Base-by-base conservation (phyloP, 2,113 vertebrate genomes). In the Vulpes ferrilata region DNA sequence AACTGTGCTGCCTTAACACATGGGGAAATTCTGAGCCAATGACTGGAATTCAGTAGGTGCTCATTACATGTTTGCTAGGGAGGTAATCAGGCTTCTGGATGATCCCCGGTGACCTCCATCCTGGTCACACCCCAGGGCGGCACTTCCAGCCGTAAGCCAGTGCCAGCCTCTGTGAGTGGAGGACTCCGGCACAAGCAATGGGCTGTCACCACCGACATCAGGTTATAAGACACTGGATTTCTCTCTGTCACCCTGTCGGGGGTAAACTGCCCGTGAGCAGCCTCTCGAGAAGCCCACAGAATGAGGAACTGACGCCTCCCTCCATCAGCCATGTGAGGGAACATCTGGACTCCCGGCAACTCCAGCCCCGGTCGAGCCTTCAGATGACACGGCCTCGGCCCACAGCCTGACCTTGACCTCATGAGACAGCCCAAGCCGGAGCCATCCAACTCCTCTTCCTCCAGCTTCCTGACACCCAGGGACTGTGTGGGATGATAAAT, bases 251-350 rank as follows among this genome's bases (percentile, higher is more conserved):
- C 19, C 11, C 32, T 9, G 35, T 11, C 3, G 2, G 55, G 43
- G 78, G n/a, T 5, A 30, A 30, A 35, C 38, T 25, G 1, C 6
- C 6, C 15, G 11, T 19, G 64, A 60, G 22, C 7, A 7, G 76
- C 25, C 43, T 53, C 32, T 3, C 7, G 23, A 51, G 59, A 60
- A n/a, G 57, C 64, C 64, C 20, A 20, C 0, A 1, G 0, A 13
- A 32, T 0, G 11, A 69, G 20, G 55, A 43, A 22, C 16, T 27
- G 57, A 43, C 51, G 19, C 10, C 27, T n/a, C 64, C 22, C 1
- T 0, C 19, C 32, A 19, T 7, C 30, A 53, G 55, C 53, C 19
- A 32, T 4, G 0, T 2, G 10, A 76, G 60, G 20, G 17, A 5
- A 13, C 12, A 1, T 23, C 57, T 22, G 51, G 59, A 12, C 7